These are phyloP conservation scores for Mellilla xanthometata DNA, from an alignment of 2,888 invertebrate genomes.

Conservation along the genomic window DNA sequence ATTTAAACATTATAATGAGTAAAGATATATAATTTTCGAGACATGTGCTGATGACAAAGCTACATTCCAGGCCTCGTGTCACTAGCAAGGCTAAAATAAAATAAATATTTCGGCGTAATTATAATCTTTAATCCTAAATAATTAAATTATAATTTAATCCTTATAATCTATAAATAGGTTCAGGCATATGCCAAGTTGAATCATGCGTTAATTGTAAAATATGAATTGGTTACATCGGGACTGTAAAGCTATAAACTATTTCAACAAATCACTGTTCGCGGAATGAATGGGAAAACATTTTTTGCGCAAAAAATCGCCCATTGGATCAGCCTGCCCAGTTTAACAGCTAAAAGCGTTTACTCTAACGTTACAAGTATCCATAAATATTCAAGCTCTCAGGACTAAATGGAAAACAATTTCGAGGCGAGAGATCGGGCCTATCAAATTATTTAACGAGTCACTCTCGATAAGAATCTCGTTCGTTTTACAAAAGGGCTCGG, in stretches of 20 bases:
- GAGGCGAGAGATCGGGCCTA: conserved; percentile 23
- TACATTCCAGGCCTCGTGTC: too few species aligned
- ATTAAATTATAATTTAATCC: too few species aligned
- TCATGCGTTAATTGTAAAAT: conserved; percentile 5
- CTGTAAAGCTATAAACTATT: conserved; percentile 23
- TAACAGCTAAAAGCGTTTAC: conserved; percentile 24
- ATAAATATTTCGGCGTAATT: too few species aligned
- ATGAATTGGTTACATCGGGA: conserved; percentile 21
- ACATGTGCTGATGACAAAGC: too few species aligned
- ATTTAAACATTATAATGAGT: too few species aligned
- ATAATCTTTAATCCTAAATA: too few species aligned
- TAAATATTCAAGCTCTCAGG: conserved; percentile 25
- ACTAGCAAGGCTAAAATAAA: too few species aligned
- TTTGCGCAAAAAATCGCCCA: conserved; percentile 14
- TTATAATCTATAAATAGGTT: too few species aligned
- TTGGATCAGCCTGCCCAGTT: conserved; percentile 19
- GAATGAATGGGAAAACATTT: conserved; percentile 23
- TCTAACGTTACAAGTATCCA: conserved; percentile 10
- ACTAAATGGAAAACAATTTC: conserved; percentile 29
- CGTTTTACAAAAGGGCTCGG: conserved; percentile 23
- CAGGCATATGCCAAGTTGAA: too few species aligned
- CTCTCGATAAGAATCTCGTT: conserved; percentile 27
- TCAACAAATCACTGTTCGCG: conserved; percentile 18
- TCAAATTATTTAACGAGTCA: conserved; percentile 29
- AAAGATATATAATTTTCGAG: too few species aligned